Evolutionary conservation across 2,797 vertebrate species (phyloP).

Genomic region (Avahi laniger): DNA sequence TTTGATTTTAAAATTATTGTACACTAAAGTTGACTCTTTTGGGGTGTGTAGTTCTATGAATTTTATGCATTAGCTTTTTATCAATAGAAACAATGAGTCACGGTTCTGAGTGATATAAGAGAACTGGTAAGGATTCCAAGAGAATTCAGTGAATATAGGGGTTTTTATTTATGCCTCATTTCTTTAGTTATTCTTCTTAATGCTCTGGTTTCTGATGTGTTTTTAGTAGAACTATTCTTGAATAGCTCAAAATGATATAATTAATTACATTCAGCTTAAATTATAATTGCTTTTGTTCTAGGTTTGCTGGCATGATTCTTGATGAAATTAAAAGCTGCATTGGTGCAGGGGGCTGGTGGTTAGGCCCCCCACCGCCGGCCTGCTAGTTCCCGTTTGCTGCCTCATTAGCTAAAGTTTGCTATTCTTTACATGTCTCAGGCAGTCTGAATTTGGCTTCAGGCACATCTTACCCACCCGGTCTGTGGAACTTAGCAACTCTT

Average conservation of each 20-base stretch:
- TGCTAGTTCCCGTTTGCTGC: neutral
- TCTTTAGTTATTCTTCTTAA: slow-evolving; percentile 7
- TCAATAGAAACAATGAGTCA: slow-evolving; percentile 28
- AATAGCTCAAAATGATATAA: slow-evolving; percentile 1
- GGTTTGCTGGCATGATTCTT: neutral
- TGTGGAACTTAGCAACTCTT: neutral
- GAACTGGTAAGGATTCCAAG: neutral
- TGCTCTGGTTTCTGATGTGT: slow-evolving; percentile 29
- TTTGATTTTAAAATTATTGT: slow-evolving; percentile 23
- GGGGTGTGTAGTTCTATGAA: neutral
- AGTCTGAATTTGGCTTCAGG: neutral
- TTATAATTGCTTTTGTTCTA: slow-evolving; percentile 40
- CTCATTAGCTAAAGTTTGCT: neutral
- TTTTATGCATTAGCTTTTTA: slow-evolving; percentile 14
- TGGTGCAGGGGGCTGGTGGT: neutral
- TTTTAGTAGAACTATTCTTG: slow-evolving; percentile 50
- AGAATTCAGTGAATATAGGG: neutral
- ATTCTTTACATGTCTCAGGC: neutral
- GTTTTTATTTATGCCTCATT: slow-evolving; percentile 25
- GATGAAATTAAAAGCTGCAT: neutral
- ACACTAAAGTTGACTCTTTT: neutral
- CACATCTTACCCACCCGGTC: neutral
- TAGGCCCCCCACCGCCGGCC: neutral
- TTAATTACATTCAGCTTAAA: slow-evolving; percentile 47
- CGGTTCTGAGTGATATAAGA: neutral